Evolutionary conservation across 1,140 invertebrate species (phyloP).

Genomic region (Temnothorax curvispinosus): DNA sequence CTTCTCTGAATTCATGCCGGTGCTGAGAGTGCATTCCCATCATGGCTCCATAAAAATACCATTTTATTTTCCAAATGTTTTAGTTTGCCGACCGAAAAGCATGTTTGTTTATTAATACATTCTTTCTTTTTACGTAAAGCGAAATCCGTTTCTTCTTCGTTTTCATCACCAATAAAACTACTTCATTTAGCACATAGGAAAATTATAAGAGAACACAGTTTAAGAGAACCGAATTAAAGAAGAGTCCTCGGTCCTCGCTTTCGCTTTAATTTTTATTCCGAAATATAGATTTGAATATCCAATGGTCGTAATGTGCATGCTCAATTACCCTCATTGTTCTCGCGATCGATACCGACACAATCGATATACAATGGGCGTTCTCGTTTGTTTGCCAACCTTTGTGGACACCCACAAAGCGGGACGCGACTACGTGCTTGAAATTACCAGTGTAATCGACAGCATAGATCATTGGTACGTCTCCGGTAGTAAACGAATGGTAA

Average conservation of each 20-base stretch:
- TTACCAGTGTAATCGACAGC: slow-evolving; percentile 59
- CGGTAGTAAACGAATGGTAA: slow-evolving; percentile 59
- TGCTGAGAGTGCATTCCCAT: slow-evolving; percentile 24
- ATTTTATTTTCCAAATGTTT: slow-evolving; percentile 52
- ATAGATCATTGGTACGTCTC: slow-evolving; percentile 60
- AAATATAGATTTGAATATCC: slow-evolving; percentile 28
- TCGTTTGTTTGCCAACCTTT: slow-evolving; percentile 71
- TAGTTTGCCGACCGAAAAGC: not conserved
- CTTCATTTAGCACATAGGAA: not conserved
- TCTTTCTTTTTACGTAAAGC: not conserved
- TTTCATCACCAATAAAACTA: not conserved
- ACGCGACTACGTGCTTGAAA: slow-evolving; percentile 66
- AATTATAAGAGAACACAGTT: not conserved
- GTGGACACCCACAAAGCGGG: slow-evolving; percentile 65
- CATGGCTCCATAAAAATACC: slow-evolving; percentile 33
- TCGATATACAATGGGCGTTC: slow-evolving; percentile 73
- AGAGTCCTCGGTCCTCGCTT: not conserved
- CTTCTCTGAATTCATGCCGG: not conserved
- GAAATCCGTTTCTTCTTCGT: not conserved
- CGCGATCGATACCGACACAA: slow-evolving; percentile 70
- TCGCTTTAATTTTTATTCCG: not conserved
- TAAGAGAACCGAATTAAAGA: not conserved
- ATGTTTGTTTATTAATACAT: slow-evolving; percentile 10
- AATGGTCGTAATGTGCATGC: slow-evolving; percentile 67
- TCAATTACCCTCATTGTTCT: slow-evolving; percentile 73